Evolutionary conservation across 2,113 vertebrate species (phyloP).

Genomic region (Phalacrocorax brasilianus): DNA sequence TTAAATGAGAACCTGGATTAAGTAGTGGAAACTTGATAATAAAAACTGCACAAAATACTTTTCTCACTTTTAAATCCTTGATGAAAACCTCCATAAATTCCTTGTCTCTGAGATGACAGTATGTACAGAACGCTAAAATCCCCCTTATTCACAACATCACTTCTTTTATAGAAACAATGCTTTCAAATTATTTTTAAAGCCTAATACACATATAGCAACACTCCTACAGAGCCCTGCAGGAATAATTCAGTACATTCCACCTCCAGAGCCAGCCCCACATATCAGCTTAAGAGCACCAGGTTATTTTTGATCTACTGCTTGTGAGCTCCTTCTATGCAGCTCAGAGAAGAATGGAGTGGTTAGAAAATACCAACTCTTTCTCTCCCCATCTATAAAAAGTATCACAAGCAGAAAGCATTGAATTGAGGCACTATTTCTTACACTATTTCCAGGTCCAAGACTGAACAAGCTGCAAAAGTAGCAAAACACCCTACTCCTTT

Average conservation of each 20-base stretch:
- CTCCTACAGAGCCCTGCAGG: not conserved
- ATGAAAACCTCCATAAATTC: not conserved
- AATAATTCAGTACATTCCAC: not conserved
- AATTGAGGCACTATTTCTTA: not conserved
- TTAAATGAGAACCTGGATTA: not conserved
- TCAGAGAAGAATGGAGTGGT: not conserved
- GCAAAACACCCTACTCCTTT: not conserved
- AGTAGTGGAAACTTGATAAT: not conserved
- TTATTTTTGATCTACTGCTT: conserved; percentile 31
- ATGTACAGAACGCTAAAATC: not conserved
- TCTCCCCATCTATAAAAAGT: not conserved
- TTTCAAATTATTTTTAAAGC: not conserved
- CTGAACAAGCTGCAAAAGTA: not conserved
- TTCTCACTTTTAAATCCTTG: not conserved
- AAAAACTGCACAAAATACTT: not conserved
- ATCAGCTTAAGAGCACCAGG: not conserved
- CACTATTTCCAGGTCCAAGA: not conserved
- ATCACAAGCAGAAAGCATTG: not conserved
- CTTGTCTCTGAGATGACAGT: not conserved
- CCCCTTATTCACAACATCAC: not conserved
- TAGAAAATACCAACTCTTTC: not conserved
- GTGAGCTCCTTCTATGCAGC: not conserved
- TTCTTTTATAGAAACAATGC: not conserved
- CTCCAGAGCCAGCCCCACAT: not conserved
- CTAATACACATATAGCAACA: not conserved